Base-by-base conservation (phyloP, 1,140 invertebrate genomes). In the Drosophila parabipectinata region DNA sequence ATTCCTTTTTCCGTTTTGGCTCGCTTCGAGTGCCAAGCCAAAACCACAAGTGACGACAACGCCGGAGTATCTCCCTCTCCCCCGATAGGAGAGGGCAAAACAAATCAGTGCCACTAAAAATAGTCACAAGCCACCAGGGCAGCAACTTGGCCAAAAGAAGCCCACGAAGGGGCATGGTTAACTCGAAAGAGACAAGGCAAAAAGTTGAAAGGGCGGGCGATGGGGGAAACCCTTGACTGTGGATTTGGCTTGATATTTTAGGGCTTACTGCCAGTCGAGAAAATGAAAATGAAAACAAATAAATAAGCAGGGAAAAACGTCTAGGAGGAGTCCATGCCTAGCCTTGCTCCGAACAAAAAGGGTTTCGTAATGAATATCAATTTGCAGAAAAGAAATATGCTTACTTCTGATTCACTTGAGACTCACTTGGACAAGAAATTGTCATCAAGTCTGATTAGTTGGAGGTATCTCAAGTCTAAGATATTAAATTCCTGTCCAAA, bases 51-150 rank as follows among this genome's bases (percentile, higher is more conserved):
- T 53, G 57, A 47, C 52, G 71, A 57, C 61, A 54, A 18, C 14
- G 41, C 4, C 41, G 39, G 44, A 59, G 48, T 39, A 30, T 26
- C 60, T 39, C 39, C 44, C 21, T 9, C 41, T 44, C 41, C 18
- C 18, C 1, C 41, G 6, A 45, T 18, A 77, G 62, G 45, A 64
- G 77, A 81, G 63, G 63, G 82, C 73, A 77, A 85, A 87, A 75
- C 82, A 87, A 85, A 85, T 85, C 81, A 87, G 78, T 76, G 47
- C 56, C 62, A 81, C 82, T 87, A 87, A 87, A 88, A 88, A 88
- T 87, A 88, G 83, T 59, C 71, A 18, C 41, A 10, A 30, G 34
- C 72, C 53, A 41, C 12, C 44, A 64, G 34, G 61, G 45, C 24
- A 28, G 26, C 26, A 44, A 39, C 44, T 47, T 47, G 18, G 44